Base-by-base conservation (phyloP, 2,797 vertebrate species). In the Channallabes apus region DNA sequence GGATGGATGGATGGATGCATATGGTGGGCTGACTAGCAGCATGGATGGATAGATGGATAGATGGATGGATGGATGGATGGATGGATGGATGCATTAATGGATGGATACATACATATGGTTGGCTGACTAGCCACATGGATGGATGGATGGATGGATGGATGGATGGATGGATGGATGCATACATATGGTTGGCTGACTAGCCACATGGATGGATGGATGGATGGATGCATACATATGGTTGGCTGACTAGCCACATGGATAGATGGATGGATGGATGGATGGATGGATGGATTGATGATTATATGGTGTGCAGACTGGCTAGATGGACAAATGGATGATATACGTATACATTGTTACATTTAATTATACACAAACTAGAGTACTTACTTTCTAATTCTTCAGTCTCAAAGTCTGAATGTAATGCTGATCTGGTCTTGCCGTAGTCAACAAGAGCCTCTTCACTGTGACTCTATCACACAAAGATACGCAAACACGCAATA, bases 371-470 rank as follows among this genome's bases (percentile, higher is more conserved):
- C 9, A 11, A 46, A 46, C 9, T 11, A 46, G 41, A 46, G n/a
- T 61, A 97, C 97, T 96, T 96, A 99, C 98, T 98, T 92, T 99
- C 97, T 90, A 98, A 92, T 83, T 99, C 98, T 89, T 99, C 98
- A 81, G 92, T 96, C 92, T 98, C 98, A 87, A 97, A 97, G 94
- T 97, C 97, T 85, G 96, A 96, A 82, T 96, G 97, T 88, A 96
- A 96, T 83, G 96, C 95, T 90, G 97, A 98, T 92, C 97, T 98
- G 90, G 94, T 96, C 95, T 99, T 99, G 86, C 98, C 98, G 84
- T 97, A 96, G 95, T 99, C 98, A 90, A 99, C 96, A 87, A 99
- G 86, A n/a, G 97, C 98, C 95, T 99, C 98, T 91, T 99, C 97
- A 92, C 98, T 97, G 9, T 97, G 95, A 94, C 97, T 97, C 98